These are phyloP conservation scores for Clamator glandarius DNA, from an alignment of 2,797 vertebrate species.

Conservation along the genomic window DNA sequence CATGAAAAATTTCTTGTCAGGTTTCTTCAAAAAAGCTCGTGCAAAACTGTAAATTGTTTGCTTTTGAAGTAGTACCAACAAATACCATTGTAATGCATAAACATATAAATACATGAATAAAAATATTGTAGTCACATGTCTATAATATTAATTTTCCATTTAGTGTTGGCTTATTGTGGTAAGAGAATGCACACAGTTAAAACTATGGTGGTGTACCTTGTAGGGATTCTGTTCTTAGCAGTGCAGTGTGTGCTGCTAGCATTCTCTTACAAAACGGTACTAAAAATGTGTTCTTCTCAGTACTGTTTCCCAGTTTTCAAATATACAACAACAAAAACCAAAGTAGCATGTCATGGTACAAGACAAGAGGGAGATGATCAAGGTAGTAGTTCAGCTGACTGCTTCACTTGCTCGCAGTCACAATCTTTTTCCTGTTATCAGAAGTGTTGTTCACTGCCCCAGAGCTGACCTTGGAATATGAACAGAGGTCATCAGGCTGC, in stretches of 20 bases:
- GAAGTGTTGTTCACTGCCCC: background rate
- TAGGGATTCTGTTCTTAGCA: background rate
- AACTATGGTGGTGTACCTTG: background rate
- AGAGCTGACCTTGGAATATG: conserved; percentile 12
- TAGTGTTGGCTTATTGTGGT: background rate
- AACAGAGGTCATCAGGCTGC: background rate
- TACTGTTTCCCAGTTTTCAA: background rate
- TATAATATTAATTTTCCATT: background rate
- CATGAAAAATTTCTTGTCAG: background rate
- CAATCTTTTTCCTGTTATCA: conserved; percentile 4
- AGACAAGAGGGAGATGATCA: conserved; percentile 29
- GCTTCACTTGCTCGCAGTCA: background rate
- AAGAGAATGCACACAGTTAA: background rate
- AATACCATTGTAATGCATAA: background rate
- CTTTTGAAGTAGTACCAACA: background rate
- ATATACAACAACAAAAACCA: background rate
- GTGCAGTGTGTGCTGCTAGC: background rate
- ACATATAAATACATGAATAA: background rate
- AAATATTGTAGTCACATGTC: background rate
- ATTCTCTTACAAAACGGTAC: background rate
- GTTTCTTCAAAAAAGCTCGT: background rate
- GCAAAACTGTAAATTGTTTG: background rate
- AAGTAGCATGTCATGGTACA: background rate
- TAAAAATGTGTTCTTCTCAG: background rate
- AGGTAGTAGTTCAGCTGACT: background rate